Evolutionary conservation across 2,888 invertebrate species (phyloP).

Genomic region (Yponomeuta plumbellus): DNA sequence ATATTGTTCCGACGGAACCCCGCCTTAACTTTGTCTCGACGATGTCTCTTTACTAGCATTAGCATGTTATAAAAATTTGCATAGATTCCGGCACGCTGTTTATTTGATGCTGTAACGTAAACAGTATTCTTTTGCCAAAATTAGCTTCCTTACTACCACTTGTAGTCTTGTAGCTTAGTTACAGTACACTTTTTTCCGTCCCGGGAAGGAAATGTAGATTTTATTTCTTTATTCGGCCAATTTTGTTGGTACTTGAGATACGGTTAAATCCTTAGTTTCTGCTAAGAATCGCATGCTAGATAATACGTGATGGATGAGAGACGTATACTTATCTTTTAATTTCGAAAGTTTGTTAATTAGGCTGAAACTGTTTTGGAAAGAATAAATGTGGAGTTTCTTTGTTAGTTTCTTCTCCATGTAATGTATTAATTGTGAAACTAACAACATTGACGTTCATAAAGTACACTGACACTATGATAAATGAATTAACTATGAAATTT

Average conservation of each 20-base stretch:
- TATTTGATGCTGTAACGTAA: slow-evolving; percentile 18
- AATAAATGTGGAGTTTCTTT: too few species aligned
- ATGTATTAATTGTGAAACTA: too few species aligned
- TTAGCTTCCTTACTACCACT: slow-evolving; percentile 18
- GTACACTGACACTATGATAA: too few species aligned
- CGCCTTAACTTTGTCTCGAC: slow-evolving; percentile 30
- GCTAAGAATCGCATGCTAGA: neutral
- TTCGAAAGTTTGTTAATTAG: too few species aligned
- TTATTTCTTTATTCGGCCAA: neutral
- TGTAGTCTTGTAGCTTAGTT: slow-evolving; percentile 2
- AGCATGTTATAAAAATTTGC: slow-evolving; percentile 23
- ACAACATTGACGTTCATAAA: too few species aligned
- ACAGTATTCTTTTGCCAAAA: slow-evolving; percentile 23
- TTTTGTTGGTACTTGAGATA: neutral
- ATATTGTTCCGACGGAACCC: slow-evolving; percentile 23
- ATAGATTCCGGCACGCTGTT: slow-evolving; percentile 21
- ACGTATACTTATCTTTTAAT: too few species aligned
- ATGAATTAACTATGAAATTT: too few species aligned
- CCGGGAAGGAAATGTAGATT: neutral
- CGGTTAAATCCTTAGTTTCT: neutral
- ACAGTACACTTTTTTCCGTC: slow-evolving; percentile 3
- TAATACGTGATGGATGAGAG: neutral
- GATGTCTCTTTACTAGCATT: slow-evolving; percentile 16
- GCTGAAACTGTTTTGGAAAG: too few species aligned
- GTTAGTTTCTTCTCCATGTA: too few species aligned